phyloP scores from a whole-genome alignment of 2,113 vertebrate species.

The Laticauda laticaudata region DNA sequence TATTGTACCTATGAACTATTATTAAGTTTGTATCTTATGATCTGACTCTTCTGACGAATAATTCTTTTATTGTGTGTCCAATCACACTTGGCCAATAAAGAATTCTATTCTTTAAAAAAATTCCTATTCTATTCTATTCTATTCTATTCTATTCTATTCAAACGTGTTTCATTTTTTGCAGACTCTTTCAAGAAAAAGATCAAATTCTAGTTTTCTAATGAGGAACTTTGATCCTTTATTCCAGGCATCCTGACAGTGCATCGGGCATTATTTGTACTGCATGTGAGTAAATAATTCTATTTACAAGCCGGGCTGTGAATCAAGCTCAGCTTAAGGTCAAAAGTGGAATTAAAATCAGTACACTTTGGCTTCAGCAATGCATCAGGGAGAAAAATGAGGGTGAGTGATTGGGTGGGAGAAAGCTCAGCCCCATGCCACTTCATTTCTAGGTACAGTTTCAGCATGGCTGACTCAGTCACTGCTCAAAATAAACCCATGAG shows the following conservation, averaged over 20 bases:
- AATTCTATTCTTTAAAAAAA: too few species aligned
- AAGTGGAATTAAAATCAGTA: not conserved
- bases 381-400: not conserved
- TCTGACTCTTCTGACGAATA: too few species aligned
- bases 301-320: not conserved
- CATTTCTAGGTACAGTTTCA: not conserved
- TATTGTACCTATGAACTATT: too few species aligned
- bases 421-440: accelerated
- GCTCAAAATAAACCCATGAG: not conserved
- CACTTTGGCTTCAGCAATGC: not conserved
- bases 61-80: too few species aligned
- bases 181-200: not conserved
- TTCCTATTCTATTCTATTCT: too few species aligned
- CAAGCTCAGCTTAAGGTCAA: not conserved
- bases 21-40: too few species aligned
- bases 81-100: too few species aligned
- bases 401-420: not conserved
- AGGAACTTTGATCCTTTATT: not conserved
- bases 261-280: accelerated
- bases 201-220: not conserved
- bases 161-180: not conserved
- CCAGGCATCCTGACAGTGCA: not conserved
- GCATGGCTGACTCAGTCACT: constrained; percentile 16
- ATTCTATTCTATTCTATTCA: too few species aligned
- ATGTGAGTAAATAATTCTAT: not conserved